These are phyloP conservation scores for Nasonia oneida DNA, from an alignment of 2,888 invertebrate species.

Conservation along the genomic window DNA sequence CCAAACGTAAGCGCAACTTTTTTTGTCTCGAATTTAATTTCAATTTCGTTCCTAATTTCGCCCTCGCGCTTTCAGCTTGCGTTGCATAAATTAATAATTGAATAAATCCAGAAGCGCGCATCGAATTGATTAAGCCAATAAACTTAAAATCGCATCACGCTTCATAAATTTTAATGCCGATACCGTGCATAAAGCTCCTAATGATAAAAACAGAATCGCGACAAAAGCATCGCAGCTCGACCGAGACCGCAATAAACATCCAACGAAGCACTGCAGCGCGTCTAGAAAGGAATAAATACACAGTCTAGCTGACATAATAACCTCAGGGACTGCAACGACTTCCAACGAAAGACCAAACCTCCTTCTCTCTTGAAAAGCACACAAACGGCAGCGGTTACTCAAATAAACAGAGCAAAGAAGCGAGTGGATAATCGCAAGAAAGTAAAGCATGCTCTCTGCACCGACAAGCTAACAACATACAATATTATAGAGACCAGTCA, in stretches of 20 bases:
- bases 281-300: no score
- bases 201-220: no score
- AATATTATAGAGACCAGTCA: neutral
- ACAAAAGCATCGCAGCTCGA: no score
- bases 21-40: no score
- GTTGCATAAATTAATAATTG: neutral
- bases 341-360: neutral
- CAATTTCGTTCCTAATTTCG: no score
- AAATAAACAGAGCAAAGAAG: no score
- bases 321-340: neutral
- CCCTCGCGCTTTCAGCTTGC: neutral
- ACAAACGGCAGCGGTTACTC: no score
- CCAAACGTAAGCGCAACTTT: no score
- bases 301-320: neutral
- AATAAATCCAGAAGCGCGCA: neutral
- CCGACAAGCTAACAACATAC: neutral
- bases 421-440: no score
- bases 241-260: neutral
- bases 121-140: neutral
- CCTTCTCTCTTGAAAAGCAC: neutral
- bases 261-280: neutral
- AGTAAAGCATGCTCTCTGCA: neutral
- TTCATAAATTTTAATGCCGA: no score
- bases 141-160: neutral
- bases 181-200: no score